Percentiles rank a stretch among this genome's conserved stretches.
These are phyloP conservation scores for Corvus hawaiiensis DNA, from an alignment of 2,113 vertebrate genomes.

Conservation along the genomic window DNA sequence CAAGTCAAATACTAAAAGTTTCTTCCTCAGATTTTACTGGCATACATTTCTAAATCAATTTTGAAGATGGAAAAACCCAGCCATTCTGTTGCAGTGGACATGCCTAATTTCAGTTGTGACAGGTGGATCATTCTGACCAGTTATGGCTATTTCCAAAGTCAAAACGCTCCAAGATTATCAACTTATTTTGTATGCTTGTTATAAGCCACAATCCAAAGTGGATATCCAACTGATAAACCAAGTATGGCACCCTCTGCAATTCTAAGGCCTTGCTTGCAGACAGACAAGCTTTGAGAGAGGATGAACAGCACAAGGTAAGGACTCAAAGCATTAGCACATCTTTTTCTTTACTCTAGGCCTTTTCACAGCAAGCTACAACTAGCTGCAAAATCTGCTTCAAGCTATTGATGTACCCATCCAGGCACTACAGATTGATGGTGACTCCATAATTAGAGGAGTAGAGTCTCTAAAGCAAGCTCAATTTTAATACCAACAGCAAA, in stretches of 20 bases:
- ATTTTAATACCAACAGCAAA: background rate
- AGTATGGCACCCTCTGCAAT: background rate
- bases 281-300: background rate
- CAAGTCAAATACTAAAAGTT: background rate
- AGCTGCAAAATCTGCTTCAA: background rate
- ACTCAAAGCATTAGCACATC: background rate
- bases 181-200: background rate
- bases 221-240: background rate
- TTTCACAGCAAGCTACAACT: background rate
- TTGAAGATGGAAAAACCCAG: background rate
- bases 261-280: background rate
- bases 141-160: background rate
- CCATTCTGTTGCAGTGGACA: background rate
- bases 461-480: background rate
- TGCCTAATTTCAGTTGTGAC: background rate
- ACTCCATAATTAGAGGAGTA: background rate
- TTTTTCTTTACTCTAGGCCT: background rate
- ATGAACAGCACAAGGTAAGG: background rate
- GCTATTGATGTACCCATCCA: background rate
- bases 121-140: background rate
- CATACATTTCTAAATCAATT: background rate
- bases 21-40: background rate
- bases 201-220: background rate
- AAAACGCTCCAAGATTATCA: background rate
- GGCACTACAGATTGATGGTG: background rate